Evolutionary conservation across 2,113 vertebrate genomes (phyloP).

Genomic region (Donacobius atricapilla): DNA sequence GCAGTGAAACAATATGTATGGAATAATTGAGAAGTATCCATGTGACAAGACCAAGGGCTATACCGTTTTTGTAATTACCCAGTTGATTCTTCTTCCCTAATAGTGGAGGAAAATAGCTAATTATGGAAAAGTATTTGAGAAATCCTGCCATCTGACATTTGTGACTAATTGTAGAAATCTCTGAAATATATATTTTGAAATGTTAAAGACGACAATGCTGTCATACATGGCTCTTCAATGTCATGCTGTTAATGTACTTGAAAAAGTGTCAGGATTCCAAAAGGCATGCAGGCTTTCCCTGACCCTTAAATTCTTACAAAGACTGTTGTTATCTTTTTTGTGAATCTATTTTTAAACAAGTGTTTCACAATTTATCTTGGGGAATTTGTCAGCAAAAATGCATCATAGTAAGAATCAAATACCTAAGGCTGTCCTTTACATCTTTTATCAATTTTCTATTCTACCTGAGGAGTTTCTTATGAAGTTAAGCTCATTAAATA

Average conservation of each 20-base stretch:
- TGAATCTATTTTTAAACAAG: neutral
- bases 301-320: neutral
- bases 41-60: neutral
- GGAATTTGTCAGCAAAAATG: neutral
- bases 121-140: neutral
- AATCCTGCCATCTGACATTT: neutral
- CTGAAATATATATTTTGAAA: neutral
- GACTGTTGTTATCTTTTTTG: neutral
- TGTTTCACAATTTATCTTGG: neutral
- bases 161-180: neutral
- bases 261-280: neutral
- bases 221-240: neutral
- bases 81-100: neutral
- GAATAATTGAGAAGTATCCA: neutral
- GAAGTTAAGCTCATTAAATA: neutral
- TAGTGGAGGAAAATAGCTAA: neutral
- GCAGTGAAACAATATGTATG: accelerated
- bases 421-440: neutral
- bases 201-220: neutral
- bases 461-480: neutral
- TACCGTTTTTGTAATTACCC: neutral
- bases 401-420: neutral
- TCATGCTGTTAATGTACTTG: neutral
- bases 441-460: neutral
- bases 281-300: neutral